Base-by-base conservation (phyloP, 2,888 invertebrate genomes). In the Dicyrtoma fusca region DNA sequence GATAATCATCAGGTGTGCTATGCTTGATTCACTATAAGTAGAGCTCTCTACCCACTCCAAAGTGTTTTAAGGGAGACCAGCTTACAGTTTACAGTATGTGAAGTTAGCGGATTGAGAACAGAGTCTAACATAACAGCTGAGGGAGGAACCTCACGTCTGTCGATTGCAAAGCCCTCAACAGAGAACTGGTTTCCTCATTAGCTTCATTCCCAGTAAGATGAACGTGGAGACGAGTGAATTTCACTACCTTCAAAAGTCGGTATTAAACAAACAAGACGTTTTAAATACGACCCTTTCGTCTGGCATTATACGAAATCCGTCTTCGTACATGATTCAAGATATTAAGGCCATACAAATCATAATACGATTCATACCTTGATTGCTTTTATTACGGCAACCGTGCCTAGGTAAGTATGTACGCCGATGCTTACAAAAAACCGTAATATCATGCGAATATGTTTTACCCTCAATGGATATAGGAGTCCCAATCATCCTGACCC, bases 111-210 rank as follows among this genome's bases (percentile, higher is more conserved):
- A 6, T 49, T 11, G 17, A 62, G 63, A n/a, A 26, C 23, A 13
- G 44, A 47, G 47, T 47, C 11, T 44, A 14, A 63, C 44, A 44
- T 23, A 61, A 25, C 13, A 64, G 44, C 23, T 45, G 55, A 55
- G 64, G 61, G 59, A 64, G 64, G 71, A 71, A 64, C 65, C 47
- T 65, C 59, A 57, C 47, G 64, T 47, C 17, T 47, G n/a, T 44
- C 59, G 49, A 57, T 69, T 59, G 42, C 51, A 25, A 21, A 57
- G 49, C n/a, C 61, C 45, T 19, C 59, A 68, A 61, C 57, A 25
- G 62, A 76, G 75, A 78, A 78, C 78, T 77, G 78, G 78, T 78
- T 78, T 75, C 74, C 76, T 78, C 78, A 78, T 78, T 78, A 75
- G 74, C 71, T 74, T 55, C 57, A 57, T 25, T 45, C 68, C 14